Evolutionary conservation across 1,140 invertebrate genomes (phyloP).

Genomic region (Charaxes varanes): DNA sequence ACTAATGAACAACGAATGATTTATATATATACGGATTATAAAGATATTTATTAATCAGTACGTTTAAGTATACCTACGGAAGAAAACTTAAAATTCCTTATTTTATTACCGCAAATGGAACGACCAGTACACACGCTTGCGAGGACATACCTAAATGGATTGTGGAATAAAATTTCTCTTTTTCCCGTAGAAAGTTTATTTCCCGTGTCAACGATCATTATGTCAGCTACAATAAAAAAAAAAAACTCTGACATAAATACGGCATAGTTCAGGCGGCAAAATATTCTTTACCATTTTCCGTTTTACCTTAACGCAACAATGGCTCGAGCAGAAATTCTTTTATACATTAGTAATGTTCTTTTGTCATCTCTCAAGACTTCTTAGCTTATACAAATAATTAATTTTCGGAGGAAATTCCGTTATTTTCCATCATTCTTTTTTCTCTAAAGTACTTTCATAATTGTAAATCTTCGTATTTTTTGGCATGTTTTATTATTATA

Average conservation of each 20-base stretch:
- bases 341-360: conserved; percentile 18
- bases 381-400: conserved; percentile 18
- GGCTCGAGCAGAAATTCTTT: conserved; percentile 13
- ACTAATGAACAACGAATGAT: too few relatives aligned
- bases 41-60: too few relatives aligned
- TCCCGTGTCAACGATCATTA: conserved; percentile 25
- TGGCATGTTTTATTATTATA: too few relatives aligned
- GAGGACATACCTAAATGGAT: too few relatives aligned
- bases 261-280: conserved; percentile 15
- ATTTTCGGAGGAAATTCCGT: conserved; percentile 15
- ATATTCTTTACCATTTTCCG: conserved; percentile 18
- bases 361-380: conserved; percentile 19
- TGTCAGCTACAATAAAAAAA: conserved; percentile 18
- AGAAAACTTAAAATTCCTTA: too few relatives aligned
- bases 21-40: too few relatives aligned
- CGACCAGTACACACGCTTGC: too few relatives aligned
- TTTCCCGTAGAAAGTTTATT: conserved; percentile 19
- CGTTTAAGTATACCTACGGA: too few relatives aligned
- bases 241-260: conserved; percentile 19
- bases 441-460: background rate
- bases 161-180: conserved; percentile 19
- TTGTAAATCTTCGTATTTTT: background rate
- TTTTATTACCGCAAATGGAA: too few relatives aligned
- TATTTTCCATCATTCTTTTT: conserved; percentile 9
- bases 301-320: conserved; percentile 9